Conservation (phyloP, 2,113 vertebrate species). For the Arvicanthis niloticus region DNA sequence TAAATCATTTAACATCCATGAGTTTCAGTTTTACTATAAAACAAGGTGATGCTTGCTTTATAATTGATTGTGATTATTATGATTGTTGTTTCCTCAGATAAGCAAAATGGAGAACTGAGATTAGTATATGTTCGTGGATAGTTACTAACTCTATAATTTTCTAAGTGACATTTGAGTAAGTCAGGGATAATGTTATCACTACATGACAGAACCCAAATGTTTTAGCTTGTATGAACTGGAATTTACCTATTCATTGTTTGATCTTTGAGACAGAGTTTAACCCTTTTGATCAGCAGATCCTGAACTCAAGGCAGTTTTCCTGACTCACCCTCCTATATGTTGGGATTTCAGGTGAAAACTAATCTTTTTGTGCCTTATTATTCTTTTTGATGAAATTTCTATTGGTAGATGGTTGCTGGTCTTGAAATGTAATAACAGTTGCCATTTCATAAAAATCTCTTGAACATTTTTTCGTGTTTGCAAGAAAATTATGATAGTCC, state of each 20-base stretch:
- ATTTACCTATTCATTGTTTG: not conserved
- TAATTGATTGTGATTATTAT: not conserved
- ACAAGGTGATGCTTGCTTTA: not conserved
- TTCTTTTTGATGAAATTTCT: not conserved
- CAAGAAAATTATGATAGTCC: not conserved
- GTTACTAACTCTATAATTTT: not conserved
- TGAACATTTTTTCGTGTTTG: slow-evolving; percentile 7
- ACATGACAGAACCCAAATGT: not conserved
- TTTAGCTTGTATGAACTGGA: not conserved
- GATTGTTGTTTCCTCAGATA: not conserved
- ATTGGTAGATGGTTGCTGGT: not conserved
- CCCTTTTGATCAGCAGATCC: not conserved
- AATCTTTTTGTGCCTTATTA: not conserved
- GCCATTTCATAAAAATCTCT: not conserved
- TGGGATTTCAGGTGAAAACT: not conserved
- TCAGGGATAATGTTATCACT: not conserved
- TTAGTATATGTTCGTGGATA: not conserved
- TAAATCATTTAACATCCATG: not conserved
- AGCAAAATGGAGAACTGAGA: not conserved
- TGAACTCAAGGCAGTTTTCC: not conserved
- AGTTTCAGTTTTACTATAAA: not conserved
- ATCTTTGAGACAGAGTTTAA: not conserved
- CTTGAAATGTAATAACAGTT: slow-evolving; percentile 34
- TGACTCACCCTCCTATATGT: not conserved
- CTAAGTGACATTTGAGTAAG: not conserved